Evolutionary conservation across 2,797 vertebrate species (phyloP), one percentile per base, ranked within the genome.

Genomic region (Garrulus glandarius): DNA sequence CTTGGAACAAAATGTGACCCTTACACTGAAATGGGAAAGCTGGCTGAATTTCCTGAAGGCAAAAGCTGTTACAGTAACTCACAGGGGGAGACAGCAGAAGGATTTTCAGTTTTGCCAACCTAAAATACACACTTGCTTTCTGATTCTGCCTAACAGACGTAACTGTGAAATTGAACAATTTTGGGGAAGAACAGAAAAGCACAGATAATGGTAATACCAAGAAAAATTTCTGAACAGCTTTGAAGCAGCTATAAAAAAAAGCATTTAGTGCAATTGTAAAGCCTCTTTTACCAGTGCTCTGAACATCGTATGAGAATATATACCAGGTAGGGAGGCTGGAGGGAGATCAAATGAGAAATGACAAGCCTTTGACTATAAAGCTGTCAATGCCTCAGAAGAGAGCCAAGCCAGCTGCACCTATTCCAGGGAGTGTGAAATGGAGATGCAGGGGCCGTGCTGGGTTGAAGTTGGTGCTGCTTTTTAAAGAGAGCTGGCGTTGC

Each of bases 151-250:
- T 89, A 89, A 82, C 53, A 86, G 90, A 84, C 7, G 2, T 93
- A 76, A 92, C 90, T 94, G 84, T 95, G 88, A 95, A 96, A 96
- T 83, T 63, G 92, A 64, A 93, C 92, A 79, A 80, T 94, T 93
- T 67, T 32, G 44, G 70, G 27, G 74, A 90, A 87, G 87, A 93
- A 85, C 29, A 92, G 89, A 87, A 89, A 85, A 80, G 82, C 75
- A 18, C 23, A 78, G 95, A 93, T 91, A 95, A 93, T 78, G 61
- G 41, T 87, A 95, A 89, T 81, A 78, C 71, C 0, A 4, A 87
- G 76, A 37, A 60, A 84, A 82, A 89, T 1, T 63, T 86, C 47
- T 46, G 50, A 81, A 71, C 20, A 24, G 92, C 93, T 92, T 94
- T 89, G 82, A 91, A 92, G 41, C 34, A 70, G 56, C 91, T 90